Evolutionary conservation across 2,888 invertebrate genomes (phyloP), one percentile per base, ranked within the genome.

Genomic region (Endomychus coccineus): DNA sequence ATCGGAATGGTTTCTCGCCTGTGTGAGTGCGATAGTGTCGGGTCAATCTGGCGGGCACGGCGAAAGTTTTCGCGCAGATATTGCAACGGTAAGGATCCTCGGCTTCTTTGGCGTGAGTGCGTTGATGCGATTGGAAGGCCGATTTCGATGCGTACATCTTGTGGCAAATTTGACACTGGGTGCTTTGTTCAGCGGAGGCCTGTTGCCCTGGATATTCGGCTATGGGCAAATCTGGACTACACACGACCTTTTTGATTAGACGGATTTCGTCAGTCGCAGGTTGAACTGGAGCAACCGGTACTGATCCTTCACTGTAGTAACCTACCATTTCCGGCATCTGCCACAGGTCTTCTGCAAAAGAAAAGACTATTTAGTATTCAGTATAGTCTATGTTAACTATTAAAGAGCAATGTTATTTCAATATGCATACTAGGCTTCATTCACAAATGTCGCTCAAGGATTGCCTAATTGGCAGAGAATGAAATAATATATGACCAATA

Each of bases 11-110:
- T 51, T 90, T 80, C 61, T 90, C 90, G 21, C 90, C 90, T 14
- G 90, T 90, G 61, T 90, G 90, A 6, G 89, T 90, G 41, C 90
- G 75, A 62, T 88, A 89, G 59, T 91, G 90, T 28, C 90, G 79
- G 38, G 77, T 78, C 48, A 90, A 71, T 43, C 90, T 74, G 34
- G 90, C 90, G 15, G 90, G 90, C 33, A 90, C 89, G 24, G 90
- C 87, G 62, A 90, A 91, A 9, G 88, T 88, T 64, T 90, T 90
- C 52, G 85, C 78, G 64, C 90, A 91, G 50, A 88, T 87, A 66
- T 89, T 85, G 67, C 90, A 90, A 6, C 83, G 79, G 67, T 89
- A 89, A 13, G 87, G 86, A 67, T 88, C 88, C 25, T 54, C 56
- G 7, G 49, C 41, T 12, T 56, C 57, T 39, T 68, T 51, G 55